Base-by-base conservation (phyloP, 2,797 vertebrate genomes). In the Smutsia gigantea region DNA sequence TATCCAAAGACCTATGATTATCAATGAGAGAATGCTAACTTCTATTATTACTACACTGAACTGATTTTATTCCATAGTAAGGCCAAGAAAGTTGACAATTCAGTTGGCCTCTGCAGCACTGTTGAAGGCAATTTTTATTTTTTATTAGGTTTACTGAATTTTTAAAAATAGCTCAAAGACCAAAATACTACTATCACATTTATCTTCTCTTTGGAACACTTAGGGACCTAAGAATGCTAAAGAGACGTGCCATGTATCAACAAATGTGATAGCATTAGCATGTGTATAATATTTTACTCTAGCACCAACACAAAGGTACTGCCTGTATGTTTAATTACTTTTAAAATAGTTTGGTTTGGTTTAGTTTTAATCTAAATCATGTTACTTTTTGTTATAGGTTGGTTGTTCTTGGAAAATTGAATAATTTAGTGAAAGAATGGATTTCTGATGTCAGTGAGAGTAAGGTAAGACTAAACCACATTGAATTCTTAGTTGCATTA, bases 401-500 rank as follows among this genome's bases (percentile, higher is more conserved):
- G 95, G 98, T 99, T 79, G 99, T 99, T 98, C 99, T 99, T 97
- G 99, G 99, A 21, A 99, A 99, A 98, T 98, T 99, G 97, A 99
- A 99, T 98, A 99, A 99, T 95, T 99, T 99, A 97, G 99, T 99
- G 71, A 99, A 99, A 98, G 99, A 99, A 93, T 99, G 99, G 99
- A 99, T 99, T 97, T 98, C 99, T 91, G 99, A 99, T 98, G 99
- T 99, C 96, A 99, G 99, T 96, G 99, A 99, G 98, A 98, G 98
- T 98, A 99, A 99, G 99, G 99, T 99, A 98, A 96, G 98, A 81
- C 3, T 11, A 82, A 68, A 86, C 57, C 84, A 57, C 63, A 27
- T 69, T 84, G 49, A 96, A 86, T 97, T 97, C 9, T 19, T 83
- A 69, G 23, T 95, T 85, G 93, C n/a, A 31, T 85, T 92, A 23